Evolutionary conservation across 2,888 invertebrate species (phyloP).

Genomic region (Seira sanloemensis): DNA sequence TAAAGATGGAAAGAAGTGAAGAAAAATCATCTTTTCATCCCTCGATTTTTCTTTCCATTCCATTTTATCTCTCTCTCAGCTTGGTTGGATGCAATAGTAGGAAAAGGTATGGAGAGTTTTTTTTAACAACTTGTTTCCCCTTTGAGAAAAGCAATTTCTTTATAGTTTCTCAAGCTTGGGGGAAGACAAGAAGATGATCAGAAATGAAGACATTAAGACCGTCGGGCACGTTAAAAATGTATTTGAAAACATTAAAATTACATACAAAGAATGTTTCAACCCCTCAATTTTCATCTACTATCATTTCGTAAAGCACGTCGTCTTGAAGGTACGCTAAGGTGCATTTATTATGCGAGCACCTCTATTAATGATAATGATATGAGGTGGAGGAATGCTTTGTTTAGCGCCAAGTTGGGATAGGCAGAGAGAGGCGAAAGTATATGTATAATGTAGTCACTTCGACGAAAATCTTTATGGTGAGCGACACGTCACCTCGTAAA

Average conservation of each 20-base stretch:
- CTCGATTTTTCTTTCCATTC: constrained; percentile 44
- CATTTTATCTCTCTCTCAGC: neutral
- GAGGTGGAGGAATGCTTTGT: neutral
- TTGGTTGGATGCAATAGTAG: neutral
- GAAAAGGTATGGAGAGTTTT: neutral
- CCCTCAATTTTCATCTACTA: constrained; percentile 58
- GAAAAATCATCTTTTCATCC: constrained; percentile 56
- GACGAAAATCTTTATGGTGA: constrained; percentile 43
- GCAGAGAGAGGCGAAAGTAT: neutral
- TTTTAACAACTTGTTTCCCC: constrained; percentile 17
- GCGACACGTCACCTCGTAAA: constrained; percentile 56
- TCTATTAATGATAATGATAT: neutral
- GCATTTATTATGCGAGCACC: neutral
- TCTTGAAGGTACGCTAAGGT: neutral
- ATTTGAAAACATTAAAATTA: constrained; percentile 63
- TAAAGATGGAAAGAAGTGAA: constrained; percentile 15
- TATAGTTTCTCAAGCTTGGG: constrained; percentile 18
- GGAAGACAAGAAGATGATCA: constrained; percentile 35
- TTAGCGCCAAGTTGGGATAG: neutral
- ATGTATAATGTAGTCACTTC: neutral
- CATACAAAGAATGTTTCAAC: constrained; percentile 54
- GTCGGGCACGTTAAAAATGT: constrained; percentile 59
- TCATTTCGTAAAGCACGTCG: constrained; percentile 13
- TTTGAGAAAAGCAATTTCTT: constrained; percentile 27
- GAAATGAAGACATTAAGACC: constrained; percentile 59